phyloP scores from a whole-genome alignment of 53 echinoderm and acorn worm genomes.

The Echinometra lucunter region DNA sequence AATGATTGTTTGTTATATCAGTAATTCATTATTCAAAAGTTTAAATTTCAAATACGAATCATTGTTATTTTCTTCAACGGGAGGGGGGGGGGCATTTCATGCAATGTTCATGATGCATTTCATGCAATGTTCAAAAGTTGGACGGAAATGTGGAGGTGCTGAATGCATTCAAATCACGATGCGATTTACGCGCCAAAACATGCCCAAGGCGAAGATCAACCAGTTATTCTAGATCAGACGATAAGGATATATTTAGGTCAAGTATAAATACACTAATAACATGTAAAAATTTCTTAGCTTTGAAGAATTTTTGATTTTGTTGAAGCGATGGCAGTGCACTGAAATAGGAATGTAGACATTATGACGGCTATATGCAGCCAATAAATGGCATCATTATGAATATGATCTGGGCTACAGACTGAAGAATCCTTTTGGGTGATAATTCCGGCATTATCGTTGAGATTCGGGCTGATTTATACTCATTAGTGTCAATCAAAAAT shows the following conservation, averaged over 20 bases:
- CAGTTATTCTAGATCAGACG: slow-evolving; percentile 30
- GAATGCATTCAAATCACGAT: neutral
- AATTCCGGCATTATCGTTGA: slow-evolving; percentile 32
- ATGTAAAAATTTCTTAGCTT: neutral
- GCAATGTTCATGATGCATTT: neutral
- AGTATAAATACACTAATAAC: neutral
- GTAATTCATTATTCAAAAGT: no score
- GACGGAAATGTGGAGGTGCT: neutral
- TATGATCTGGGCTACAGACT: neutral
- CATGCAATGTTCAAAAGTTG: neutral
- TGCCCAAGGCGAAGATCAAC: slow-evolving; percentile 23
- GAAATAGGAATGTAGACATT: slow-evolving; percentile 19
- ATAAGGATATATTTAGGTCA: slow-evolving; percentile 40
- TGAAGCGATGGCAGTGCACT: neutral
- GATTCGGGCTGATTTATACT: slow-evolving; percentile 2
- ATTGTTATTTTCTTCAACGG: neutral
- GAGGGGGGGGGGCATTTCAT: neutral
- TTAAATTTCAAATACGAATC: no score
- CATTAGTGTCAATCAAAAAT: slow-evolving; percentile 18
- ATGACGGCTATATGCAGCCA: neutral
- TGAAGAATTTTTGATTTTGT: neutral
- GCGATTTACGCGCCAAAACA: neutral
- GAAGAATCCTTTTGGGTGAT: slow-evolving; percentile 1
- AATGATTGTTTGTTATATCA: no score
- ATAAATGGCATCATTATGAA: slow-evolving; percentile 15